Evolutionary conservation across 2,888 invertebrate species (phyloP).

Genomic region (Mythimna albipuncta): DNA sequence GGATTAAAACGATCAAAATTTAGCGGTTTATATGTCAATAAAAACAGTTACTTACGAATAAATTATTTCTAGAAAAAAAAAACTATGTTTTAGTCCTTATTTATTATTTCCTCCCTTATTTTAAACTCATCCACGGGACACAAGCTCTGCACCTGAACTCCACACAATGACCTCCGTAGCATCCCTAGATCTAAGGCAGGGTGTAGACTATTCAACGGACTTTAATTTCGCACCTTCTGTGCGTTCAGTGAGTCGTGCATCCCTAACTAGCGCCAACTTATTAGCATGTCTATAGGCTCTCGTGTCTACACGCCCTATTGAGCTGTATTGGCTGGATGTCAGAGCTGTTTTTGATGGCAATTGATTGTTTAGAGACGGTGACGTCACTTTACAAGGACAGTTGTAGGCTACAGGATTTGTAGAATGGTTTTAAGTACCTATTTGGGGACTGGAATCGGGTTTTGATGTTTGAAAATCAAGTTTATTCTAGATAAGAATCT

Average conservation of each 20-base stretch:
- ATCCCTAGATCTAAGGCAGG: slow-evolving; percentile 65
- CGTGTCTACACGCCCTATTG: slow-evolving; percentile 62
- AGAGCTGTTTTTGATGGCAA: slow-evolving; percentile 42
- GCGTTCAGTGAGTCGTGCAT: slow-evolving; percentile 68
- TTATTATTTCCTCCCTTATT: not conserved
- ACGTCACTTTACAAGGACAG: slow-evolving; percentile 8
- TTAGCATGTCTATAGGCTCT: slow-evolving; percentile 71
- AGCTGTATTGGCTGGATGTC: slow-evolving; percentile 48
- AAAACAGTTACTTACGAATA: no score
- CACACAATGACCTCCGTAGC: not conserved
- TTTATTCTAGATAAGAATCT: no score
- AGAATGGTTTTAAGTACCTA: not conserved
- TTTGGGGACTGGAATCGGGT: no score
- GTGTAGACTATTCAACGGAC: slow-evolving; percentile 67
- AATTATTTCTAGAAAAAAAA: no score
- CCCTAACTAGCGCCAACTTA: slow-evolving; percentile 73
- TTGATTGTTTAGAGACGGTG: slow-evolving; percentile 35
- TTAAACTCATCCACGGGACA: not conserved
- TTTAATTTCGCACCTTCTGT: slow-evolving; percentile 76
- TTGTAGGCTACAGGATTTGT: not conserved
- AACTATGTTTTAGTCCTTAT: no score
- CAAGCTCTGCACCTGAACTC: not conserved
- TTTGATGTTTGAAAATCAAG: no score
- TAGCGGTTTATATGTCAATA: no score
- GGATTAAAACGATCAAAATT: no score